A percentile compares a stretch with the other conserved stretches of the same genome.
Conservation (phyloP, 35 echinoderm and acorn worm genomes). For the Anneissia japonica region DNA sequence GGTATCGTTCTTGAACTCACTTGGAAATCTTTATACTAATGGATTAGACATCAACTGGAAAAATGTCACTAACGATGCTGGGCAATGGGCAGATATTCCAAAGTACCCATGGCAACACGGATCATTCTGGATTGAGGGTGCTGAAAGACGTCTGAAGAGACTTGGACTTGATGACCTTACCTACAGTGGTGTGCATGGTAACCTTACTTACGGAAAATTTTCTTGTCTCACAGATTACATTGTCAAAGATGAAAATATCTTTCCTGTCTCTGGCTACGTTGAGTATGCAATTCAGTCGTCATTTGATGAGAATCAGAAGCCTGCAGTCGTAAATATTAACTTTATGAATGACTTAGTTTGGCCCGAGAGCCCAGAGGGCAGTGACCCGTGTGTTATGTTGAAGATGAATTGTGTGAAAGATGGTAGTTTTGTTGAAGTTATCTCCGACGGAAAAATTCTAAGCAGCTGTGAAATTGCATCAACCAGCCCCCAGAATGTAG, state of each 20-base stretch:
- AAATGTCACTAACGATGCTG: conserved; percentile 47
- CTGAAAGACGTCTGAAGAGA: conserved; percentile 51
- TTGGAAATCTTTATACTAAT: conserved; percentile 43
- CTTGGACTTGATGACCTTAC: conserved; percentile 76
- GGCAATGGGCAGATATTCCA: conserved; percentile 45
- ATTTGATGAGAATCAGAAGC: neutral
- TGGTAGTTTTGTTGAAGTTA: conserved; percentile 31
- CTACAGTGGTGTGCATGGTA: conserved; percentile 66
- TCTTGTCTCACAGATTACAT: conserved; percentile 60
- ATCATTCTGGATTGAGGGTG: conserved; percentile 54
- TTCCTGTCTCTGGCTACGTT: conserved; percentile 61
- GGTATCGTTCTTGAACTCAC: conserved; percentile 29
- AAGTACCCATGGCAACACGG: conserved; percentile 82
- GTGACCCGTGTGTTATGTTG: conserved; percentile 5
- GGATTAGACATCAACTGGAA: conserved; percentile 62
- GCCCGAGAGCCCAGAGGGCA: neutral
- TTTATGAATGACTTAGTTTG: conserved; percentile 1
- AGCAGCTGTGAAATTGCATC: conserved; percentile 14
- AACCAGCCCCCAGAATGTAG: neutral
- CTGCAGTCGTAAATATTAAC: conserved; percentile 33
- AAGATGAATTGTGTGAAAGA: conserved; percentile 45
- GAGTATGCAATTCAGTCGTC: conserved; percentile 51
- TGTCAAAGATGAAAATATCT: conserved; percentile 29
- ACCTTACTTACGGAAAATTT: conserved; percentile 55
- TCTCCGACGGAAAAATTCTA: conserved; percentile 6